Evolutionary conservation across 2,888 invertebrate genomes (phyloP), one percentile per base, ranked within the genome.

Genomic region (Hartigia nigra): DNA sequence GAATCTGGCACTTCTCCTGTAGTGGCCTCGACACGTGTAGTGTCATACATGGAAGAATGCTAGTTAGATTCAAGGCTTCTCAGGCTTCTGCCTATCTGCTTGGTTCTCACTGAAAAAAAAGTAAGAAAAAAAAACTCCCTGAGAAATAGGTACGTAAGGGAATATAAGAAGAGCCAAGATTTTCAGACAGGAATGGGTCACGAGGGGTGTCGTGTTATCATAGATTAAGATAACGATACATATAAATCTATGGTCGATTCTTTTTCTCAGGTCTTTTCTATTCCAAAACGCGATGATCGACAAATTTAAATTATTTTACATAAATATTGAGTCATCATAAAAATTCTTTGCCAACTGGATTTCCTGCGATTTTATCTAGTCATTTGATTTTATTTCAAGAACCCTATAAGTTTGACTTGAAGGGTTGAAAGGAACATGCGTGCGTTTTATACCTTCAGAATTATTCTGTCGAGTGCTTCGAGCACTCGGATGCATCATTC

Each of bases 21-120:
- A 91, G 91, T 90, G 91, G 91, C 87, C 90, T 90, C 87, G 86
- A 88, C 89, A 84, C 85, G 86, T 90, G 88, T 91, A 91, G 91
- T 90, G 89, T 88, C 91, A 90, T 91, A 91, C 89, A 90, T 86
- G 88, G 81, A 87, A 91, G 90, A 86, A 90, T 79, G 88, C 90
- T 87, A 90, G 86, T 91, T 90, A 90, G 83, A 80, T 81, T 79
- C 78, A 80, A 80, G 81, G 81, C 76, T 78, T 74, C 72, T 79
- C 80, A 76, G 69, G 70, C 72, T 74, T 78, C 14, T 55, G 39
- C 39, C 39, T 55, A 55, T 55, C 39, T 55, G 39, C 39, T 23
- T 5, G 23, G 4, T 55, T 55, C 39, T 9, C 39, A 55, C 23
- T 55, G 39, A 23, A 55, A 55, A 39, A 39, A 39, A n/a, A n/a